phyloP scores from a whole-genome alignment of 2,797 vertebrate genomes.

The Parauchenoglanis ngamensis region DNA sequence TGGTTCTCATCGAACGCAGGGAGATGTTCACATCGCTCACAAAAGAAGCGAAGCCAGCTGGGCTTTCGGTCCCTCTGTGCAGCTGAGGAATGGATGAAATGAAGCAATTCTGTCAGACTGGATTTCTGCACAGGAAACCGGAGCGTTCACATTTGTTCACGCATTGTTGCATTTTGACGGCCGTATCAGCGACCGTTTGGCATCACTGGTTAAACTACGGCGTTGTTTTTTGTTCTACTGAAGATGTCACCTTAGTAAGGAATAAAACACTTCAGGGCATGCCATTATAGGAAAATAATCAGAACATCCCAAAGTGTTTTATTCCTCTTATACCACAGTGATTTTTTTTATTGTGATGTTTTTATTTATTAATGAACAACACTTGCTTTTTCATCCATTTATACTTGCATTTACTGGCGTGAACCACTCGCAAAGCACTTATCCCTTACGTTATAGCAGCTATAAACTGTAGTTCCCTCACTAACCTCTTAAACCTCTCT shows the following conservation, averaged over 20 bases:
- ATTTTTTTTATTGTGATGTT: background rate
- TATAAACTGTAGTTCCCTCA: background rate
- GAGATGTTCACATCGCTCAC: background rate
- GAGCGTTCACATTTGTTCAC: background rate
- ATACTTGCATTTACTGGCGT: background rate
- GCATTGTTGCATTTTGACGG: background rate
- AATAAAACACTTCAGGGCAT: background rate
- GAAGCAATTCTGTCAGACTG: background rate
- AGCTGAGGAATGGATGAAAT: background rate
- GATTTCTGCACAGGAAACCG: constrained; percentile 1
- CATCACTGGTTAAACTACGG: background rate
- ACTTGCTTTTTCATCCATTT: background rate
- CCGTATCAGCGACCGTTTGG: background rate
- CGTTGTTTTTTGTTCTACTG: background rate
- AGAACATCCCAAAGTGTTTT: background rate
- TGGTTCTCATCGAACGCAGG: background rate
- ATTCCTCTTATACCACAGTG: background rate
- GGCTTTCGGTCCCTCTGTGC: constrained; percentile 17
- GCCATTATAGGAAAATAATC: background rate
- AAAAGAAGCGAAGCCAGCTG: background rate
- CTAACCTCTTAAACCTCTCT: background rate
- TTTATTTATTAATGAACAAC: background rate
- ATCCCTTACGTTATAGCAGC: background rate
- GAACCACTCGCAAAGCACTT: too few species aligned
- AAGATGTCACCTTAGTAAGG: background rate